phyloP scores from a whole-genome alignment of 2,888 invertebrate species.

The Syrphus vitripennis region DNA sequence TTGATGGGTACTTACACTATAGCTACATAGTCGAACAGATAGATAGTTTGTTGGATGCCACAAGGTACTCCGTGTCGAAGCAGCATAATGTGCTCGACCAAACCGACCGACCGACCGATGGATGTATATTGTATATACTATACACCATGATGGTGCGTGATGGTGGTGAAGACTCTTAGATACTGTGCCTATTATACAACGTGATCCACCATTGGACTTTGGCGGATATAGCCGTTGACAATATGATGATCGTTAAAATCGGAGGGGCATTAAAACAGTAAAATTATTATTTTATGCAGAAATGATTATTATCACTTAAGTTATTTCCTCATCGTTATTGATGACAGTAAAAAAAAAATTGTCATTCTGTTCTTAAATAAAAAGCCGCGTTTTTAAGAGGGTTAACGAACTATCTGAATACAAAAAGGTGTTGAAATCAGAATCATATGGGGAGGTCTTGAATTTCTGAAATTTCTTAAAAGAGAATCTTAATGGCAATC shows the following conservation, averaged over 20 bases:
- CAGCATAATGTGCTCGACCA: slow-evolving; percentile 2
- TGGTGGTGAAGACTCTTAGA: slow-evolving; percentile 57
- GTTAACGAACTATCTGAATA: slow-evolving; percentile 66
- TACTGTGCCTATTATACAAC: slow-evolving; percentile 61
- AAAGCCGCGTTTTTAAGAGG: slow-evolving; percentile 27
- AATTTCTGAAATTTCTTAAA: background rate
- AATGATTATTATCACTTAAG: slow-evolving; percentile 69
- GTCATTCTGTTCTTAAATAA: slow-evolving; percentile 55
- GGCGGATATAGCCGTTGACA: slow-evolving; percentile 69
- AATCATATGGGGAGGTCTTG: background rate
- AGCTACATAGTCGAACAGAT: slow-evolving; percentile 28
- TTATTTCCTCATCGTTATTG: slow-evolving; percentile 71
- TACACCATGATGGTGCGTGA: slow-evolving; percentile 24
- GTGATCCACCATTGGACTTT: slow-evolving; percentile 65
- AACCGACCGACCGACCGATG: background rate
- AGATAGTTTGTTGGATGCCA: slow-evolving; percentile 63
- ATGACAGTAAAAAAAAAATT: slow-evolving; percentile 54
- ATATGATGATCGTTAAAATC: slow-evolving; percentile 68
- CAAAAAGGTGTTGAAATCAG: background rate
- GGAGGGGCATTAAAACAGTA: slow-evolving; percentile 63
- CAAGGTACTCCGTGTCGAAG: slow-evolving; percentile 34
- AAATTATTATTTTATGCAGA: slow-evolving; percentile 71
- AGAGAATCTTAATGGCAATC: too few relatives aligned
- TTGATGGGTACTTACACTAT: slow-evolving; percentile 39
- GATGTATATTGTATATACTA: background rate